These are phyloP conservation scores for Adoxophyes honmai DNA, from an alignment of 1,140 invertebrate species.

Conservation along the genomic window DNA sequence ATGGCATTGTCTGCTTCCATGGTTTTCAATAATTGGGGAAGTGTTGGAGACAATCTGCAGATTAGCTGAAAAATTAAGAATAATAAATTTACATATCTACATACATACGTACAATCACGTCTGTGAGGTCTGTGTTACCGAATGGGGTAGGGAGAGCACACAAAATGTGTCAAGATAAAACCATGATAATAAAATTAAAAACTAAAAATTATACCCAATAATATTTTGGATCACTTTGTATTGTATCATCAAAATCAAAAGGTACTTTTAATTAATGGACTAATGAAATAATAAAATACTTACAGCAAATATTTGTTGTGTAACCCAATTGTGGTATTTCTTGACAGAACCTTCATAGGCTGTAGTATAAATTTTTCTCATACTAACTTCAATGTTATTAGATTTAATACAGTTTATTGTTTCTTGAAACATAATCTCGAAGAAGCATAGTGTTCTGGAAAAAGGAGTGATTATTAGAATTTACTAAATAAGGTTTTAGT, in stretches of 20 bases:
- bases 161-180: too few relatives aligned
- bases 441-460: slow-evolving; percentile 80
- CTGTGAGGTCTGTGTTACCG: too few relatives aligned
- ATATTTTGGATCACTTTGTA: too few relatives aligned
- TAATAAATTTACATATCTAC: too few relatives aligned
- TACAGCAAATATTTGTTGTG: slow-evolving; percentile 82
- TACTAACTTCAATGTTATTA: slow-evolving; percentile 65
- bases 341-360: slow-evolving; percentile 82
- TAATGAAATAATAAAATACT: too few relatives aligned
- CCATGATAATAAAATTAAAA: too few relatives aligned
- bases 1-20: slow-evolving; percentile 45
- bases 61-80: slow-evolving; percentile 55
- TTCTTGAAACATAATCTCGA: slow-evolving; percentile 78
- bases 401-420: slow-evolving; percentile 71
- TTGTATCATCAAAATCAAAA: slow-evolving; percentile 12
- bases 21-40: slow-evolving; percentile 56
- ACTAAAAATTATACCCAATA: too few relatives aligned
- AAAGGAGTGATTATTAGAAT: slow-evolving; percentile 16
- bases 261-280: slow-evolving; percentile 13
- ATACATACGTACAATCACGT: too few relatives aligned
- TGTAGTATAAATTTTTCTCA: slow-evolving; percentile 77
- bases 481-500: too few relatives aligned
- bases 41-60: slow-evolving; percentile 58
- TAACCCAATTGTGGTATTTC: slow-evolving; percentile 82
- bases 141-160: too few relatives aligned